Conservation (phyloP, 2,888 invertebrate species). For the Drosophila flavopinicola region DNA sequence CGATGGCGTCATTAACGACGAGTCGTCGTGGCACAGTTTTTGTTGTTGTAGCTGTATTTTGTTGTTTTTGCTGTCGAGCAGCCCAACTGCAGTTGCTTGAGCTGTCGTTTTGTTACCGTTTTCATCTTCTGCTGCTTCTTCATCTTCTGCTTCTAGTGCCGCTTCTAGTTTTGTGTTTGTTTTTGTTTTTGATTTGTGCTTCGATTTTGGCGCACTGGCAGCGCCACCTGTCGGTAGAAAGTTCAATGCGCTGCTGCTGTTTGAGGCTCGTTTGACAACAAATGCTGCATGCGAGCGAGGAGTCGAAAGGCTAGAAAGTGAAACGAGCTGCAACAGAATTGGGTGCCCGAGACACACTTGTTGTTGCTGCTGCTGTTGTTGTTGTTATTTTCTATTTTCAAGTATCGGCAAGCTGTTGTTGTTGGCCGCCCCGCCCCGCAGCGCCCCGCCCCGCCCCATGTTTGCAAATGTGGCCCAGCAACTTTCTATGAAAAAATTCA, state of each 20-base stretch:
- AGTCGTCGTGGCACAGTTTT: slow-evolving; percentile 63
- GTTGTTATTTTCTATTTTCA: slow-evolving; percentile 69
- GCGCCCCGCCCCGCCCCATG: not conserved
- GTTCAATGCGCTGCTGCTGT: slow-evolving; percentile 43
- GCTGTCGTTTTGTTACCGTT: slow-evolving; percentile 44
- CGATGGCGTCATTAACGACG: slow-evolving; percentile 69
- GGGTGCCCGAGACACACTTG: slow-evolving; percentile 34
- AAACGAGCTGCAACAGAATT: slow-evolving; percentile 47
- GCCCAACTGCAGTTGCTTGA: slow-evolving; percentile 60
- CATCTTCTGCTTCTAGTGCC: not conserved
- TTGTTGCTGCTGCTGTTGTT: slow-evolving; percentile 19
- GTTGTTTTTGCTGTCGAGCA: slow-evolving; percentile 1
- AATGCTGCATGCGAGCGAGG: not conserved
- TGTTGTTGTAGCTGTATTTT: slow-evolving; percentile 1
- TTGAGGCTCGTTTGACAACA: not conserved
- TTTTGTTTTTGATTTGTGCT: slow-evolving; percentile 12
- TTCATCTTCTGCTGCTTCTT: slow-evolving; percentile 9
- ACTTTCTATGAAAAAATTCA: slow-evolving; percentile 82
- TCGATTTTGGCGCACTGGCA: slow-evolving; percentile 45
- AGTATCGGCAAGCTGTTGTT: slow-evolving; percentile 52
- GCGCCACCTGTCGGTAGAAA: slow-evolving; percentile 53
- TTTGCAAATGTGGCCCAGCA: slow-evolving; percentile 76
- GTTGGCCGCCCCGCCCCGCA: slow-evolving; percentile 26
- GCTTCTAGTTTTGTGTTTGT: not conserved
- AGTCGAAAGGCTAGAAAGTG: slow-evolving; percentile 34